Evolutionary conservation across 2,888 invertebrate genomes (phyloP), one percentile per base, ranked within the genome.

Genomic region (Oxyteleia sp.): DNA sequence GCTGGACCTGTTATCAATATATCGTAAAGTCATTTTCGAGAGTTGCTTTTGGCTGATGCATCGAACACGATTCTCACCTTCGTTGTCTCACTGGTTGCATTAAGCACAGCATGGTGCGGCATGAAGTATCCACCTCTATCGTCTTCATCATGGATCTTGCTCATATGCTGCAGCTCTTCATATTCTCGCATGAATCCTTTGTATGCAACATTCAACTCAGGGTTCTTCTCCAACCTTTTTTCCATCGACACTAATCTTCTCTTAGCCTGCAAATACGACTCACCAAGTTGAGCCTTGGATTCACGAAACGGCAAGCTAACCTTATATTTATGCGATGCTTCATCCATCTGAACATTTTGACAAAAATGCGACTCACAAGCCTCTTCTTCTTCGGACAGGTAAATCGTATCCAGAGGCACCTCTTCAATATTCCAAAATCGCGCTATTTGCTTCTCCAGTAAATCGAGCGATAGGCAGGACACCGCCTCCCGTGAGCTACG

Each of bases 11-110:
- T 57, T 63, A 66, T 59, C 5, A 82, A 18, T 26, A 45, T 13
- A 29, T 82, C 66, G 13, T 82, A 71, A 5, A 82, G 49, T 0
- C 76, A 78, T 18, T 49, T 68, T 26, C 49, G 26, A 1, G 47
- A 63, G n/a, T 63, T 4, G 4, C 45, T 41, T 11, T 61, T 61
- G 0, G 61, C 61, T 0, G 69, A 78, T 0, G 45, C 68, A 23
- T 78, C 68, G 16, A 78, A 78, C 0, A 78, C 69, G 4, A 78
- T 53, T 29, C 78, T 20, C 2, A 63, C 13, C 13, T 53, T 61
- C 1, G 78, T 78, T 0, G 69, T 78, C 0, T 11, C 2, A 26
- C 69, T 78, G 5, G 13, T 7, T 8, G 13, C n/a, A 8, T 76
- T 78, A 3, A 23, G 20, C 0, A 79, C 55, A 10, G 69, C 69